Evolutionary conservation across 2,888 invertebrate species (phyloP).

Genomic region (Oxycera nigricornis): DNA sequence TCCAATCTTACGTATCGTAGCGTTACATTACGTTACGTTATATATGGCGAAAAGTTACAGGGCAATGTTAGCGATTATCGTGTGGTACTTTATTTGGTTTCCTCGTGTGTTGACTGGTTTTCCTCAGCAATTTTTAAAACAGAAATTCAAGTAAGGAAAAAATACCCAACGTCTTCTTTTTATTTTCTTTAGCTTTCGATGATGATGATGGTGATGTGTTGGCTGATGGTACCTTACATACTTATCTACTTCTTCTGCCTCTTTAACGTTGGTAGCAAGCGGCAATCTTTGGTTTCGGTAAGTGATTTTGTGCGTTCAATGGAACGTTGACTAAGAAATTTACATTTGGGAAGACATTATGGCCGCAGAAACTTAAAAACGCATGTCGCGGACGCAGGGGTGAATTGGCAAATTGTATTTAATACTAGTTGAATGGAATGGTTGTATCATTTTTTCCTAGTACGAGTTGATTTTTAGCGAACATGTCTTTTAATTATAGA

Average conservation of each 20-base stretch:
- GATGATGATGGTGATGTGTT: not conserved
- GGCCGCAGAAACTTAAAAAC: not conserved
- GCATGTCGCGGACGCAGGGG: not conserved
- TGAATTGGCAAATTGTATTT: not conserved
- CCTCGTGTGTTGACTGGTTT: conserved; percentile 10
- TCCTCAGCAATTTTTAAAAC: not conserved
- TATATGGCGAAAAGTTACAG: conserved; percentile 23
- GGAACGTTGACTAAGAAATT: conserved; percentile 59
- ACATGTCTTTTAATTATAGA: too few species aligned
- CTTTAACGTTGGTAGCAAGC: not conserved
- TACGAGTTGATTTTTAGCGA: too few species aligned
- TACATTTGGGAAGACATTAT: conserved; percentile 25
- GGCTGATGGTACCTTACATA: not conserved
- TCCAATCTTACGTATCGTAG: not conserved
- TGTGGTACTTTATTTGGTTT: conserved; percentile 26
- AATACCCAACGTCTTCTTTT: not conserved
- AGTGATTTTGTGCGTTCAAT: conserved; percentile 63
- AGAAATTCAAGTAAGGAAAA: not conserved
- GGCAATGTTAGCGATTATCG: conserved; percentile 4
- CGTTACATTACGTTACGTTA: not conserved
- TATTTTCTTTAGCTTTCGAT: not conserved
- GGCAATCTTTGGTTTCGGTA: conserved; percentile 58
- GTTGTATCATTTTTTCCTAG: too few species aligned
- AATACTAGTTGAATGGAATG: not conserved
- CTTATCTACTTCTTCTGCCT: not conserved